These are phyloP conservation scores for Eidolon helvum DNA, from an alignment of 2,113 vertebrate genomes.

Conservation along the genomic window DNA sequence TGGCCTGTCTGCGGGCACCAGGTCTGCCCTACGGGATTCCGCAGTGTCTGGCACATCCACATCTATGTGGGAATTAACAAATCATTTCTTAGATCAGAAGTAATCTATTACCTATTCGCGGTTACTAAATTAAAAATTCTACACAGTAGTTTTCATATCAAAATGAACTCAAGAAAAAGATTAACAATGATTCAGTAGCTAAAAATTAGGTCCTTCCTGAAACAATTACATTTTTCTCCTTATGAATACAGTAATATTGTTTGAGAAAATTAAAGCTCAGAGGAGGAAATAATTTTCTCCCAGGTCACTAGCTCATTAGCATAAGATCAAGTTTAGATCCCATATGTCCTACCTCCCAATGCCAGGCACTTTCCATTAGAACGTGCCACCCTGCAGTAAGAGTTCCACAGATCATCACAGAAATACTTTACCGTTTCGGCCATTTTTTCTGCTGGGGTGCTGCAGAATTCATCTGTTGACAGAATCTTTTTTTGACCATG, in stretches of 20 bases:
- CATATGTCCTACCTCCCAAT: not conserved
- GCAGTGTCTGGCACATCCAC: not conserved
- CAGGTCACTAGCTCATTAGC: not conserved
- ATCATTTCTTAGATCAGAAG: not conserved
- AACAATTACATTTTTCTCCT: not conserved
- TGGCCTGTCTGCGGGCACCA: not conserved
- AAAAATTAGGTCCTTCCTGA: not conserved
- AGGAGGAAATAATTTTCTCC: not conserved
- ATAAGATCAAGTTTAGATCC: not conserved
- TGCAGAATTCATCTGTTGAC: constrained; percentile 86
- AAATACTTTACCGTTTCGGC: constrained; percentile 91
- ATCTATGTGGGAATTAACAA: not conserved
- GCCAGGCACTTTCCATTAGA: not conserved
- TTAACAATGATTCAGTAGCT: not conserved
- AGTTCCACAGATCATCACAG: not conserved
- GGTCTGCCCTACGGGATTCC: not conserved
- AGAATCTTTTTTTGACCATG: constrained; percentile 80
- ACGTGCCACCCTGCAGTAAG: not conserved
- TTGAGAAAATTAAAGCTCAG: not conserved
- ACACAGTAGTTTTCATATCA: not conserved
- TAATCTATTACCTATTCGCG: not conserved
- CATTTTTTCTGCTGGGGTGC: constrained; percentile 97
- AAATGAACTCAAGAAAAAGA: not conserved
- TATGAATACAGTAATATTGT: not conserved
- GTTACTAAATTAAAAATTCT: constrained; percentile 9